Evolutionary conservation across 2,888 invertebrate species (phyloP), one percentile per base, ranked within the genome.

Genomic region (Patella pellucida): DNA sequence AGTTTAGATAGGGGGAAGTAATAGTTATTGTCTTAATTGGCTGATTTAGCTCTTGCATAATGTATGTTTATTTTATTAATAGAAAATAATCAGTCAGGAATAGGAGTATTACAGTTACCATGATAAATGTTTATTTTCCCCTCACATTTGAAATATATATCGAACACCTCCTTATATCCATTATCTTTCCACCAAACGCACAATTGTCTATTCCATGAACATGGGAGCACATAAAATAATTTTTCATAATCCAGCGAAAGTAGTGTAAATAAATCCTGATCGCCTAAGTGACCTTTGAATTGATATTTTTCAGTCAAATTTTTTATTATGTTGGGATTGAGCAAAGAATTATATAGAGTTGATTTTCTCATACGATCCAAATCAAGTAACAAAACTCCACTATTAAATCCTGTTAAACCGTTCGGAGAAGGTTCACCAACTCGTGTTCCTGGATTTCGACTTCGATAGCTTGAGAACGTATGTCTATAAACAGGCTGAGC

Each of bases 151-250:
- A 94, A 94, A 91, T 95, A 96, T 79, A 93, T 91, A 81, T 94
- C 93, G 88, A 95, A 96, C 62, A 95, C 93, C 83, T 94, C 93
- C 52, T 93, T 92, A 83, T 95, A 95, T 0, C 95, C 95, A 83
- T 95, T 94, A 81, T 94, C 93, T 84, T 93, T 92, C 95, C 95
- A 96, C 95, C 95, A 96, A 0, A 93, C 93, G 88, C 96, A 96
- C 76, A 96, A 90, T 89, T 96, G 96, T 72, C 95, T 92, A 90
- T 96, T 96, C 94, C 95, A 96, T 5, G 93, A 93, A 87, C 96
- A 96, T 78, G 95, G 94, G 68, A 96, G 90, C 16, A 93, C 93
- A 88, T 94, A 94, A 85, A 96, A 94, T 69, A 95, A 90, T 80
- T 94, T 92, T 11, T 94, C 94, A 84, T 94, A 92, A 85, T 95